Conservation (phyloP, 2,797 vertebrate species). For the Hemitrygon akajei region DNA sequence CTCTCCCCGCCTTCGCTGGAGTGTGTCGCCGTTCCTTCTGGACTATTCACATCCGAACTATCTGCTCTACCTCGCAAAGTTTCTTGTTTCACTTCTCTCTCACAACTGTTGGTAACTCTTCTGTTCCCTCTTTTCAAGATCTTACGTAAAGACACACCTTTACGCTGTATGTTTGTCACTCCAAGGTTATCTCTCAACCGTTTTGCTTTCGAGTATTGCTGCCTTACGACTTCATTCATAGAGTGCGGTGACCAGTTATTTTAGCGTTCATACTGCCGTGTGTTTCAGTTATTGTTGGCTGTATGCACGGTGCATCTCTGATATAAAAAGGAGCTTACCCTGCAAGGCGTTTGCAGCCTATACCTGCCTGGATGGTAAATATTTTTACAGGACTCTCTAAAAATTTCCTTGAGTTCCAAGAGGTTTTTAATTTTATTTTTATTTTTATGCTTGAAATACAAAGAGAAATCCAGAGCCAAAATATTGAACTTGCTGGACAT, state of each 20-base stretch:
- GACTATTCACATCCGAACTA: not conserved
- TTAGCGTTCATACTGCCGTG: not conserved
- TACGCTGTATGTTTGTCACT: no score
- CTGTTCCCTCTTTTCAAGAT: not conserved
- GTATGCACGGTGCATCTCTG: not conserved
- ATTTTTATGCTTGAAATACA: no score
- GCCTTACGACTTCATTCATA: not conserved
- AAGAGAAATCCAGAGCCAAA: no score
- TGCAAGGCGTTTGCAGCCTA: not conserved
- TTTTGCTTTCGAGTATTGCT: not conserved
- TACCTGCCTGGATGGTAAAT: not conserved
- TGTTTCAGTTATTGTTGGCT: not conserved
- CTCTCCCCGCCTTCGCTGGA: not conserved
- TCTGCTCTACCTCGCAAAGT: not conserved
- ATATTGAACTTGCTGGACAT: no score
- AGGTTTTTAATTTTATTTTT: no score
- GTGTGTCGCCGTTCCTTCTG: not conserved
- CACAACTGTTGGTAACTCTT: not conserved
- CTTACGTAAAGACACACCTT: not conserved
- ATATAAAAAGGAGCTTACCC: not conserved
- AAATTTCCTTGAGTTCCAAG: not conserved
- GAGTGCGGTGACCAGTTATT: no score
- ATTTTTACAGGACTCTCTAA: not conserved
- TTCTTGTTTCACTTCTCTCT: not conserved
- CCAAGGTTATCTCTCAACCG: not conserved